These are phyloP conservation scores for Palaemon carinicauda DNA, from an alignment of 1,140 invertebrate genomes.

Conservation along the genomic window DNA sequence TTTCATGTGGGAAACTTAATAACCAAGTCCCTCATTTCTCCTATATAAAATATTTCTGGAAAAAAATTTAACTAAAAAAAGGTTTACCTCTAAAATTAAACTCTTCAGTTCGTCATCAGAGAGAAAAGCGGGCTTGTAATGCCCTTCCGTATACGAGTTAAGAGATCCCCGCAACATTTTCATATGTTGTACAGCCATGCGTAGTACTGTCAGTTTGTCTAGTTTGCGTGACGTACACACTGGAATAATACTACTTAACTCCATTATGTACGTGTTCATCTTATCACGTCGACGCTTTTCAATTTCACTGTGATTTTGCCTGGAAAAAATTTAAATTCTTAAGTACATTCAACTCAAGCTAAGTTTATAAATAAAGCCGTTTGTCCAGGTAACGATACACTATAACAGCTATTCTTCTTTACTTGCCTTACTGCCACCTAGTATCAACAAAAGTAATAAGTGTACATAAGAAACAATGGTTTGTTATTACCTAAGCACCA, in stretches of 20 bases:
- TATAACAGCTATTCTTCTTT: too few species aligned
- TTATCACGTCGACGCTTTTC: conserved; percentile 93
- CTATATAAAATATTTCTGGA: background rate
- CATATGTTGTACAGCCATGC: conserved; percentile 94
- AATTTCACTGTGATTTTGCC: conserved; percentile 95
- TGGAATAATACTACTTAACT: conserved; percentile 88
- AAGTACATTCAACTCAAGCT: background rate
- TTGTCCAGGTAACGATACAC: too few species aligned
- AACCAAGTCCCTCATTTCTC: too few species aligned
- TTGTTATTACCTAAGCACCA: too few species aligned
- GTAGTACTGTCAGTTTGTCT: conserved; percentile 90
- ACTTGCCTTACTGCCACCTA: too few species aligned
- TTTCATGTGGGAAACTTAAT: too few species aligned
- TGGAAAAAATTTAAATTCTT: conserved; percentile 61
- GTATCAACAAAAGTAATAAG: too few species aligned
- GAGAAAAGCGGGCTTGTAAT: conserved; percentile 86
- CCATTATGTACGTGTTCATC: conserved; percentile 95
- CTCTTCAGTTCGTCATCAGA: conserved; percentile 89
- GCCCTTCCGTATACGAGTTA: conserved; percentile 81
- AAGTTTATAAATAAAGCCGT: background rate
- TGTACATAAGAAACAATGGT: too few species aligned
- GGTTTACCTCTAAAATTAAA: conserved; percentile 75
- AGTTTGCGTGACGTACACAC: conserved; percentile 92
- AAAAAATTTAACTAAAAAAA: conserved; percentile 28
- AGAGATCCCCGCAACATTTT: conserved; percentile 81